Base-by-base conservation (phyloP, 2,797 vertebrate genomes). In the Neopelma chrysocephalum region DNA sequence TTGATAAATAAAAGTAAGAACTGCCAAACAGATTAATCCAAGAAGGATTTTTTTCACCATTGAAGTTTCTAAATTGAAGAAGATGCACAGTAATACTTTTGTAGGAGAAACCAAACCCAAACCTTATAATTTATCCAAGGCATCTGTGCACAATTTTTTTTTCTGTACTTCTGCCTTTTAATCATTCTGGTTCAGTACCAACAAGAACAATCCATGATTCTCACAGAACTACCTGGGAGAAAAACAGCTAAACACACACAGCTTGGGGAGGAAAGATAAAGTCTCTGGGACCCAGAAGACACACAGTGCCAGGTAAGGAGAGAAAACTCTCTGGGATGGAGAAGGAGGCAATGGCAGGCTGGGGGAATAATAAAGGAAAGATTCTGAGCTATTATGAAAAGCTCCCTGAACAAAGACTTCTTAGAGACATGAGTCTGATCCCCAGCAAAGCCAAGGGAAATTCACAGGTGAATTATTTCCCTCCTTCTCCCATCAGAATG, bases 1-100 rank as follows among this genome's bases (percentile, higher is more conserved):
- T 50, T 78, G 26, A 92, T 29, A 81, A 81, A 75, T 66, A 78
- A 75, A 91, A 75, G n/a, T 56, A 20, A 36, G 58, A 91, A 75
- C 9, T 75, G 48, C 10, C 11, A 70, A 89, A 43, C 1, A 78
- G 32, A 47, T 40, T 6, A 31, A 70, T 51, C 34, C 54, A 23
- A 43, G 68, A 62, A 56, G 21, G 31, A 45, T 15, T 87, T 75
- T 77, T 87, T 60, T 56, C 50, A 48, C 38, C n/a, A 22, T 3
- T 79, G 29, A 36, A 87, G 34, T 79, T 65, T 79, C 12, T 61
- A 32, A 79, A 56, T 29, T 76, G n/a, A 51, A 91, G 36, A 82
- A 68, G 58, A 65, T 45, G 31, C 26, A 65, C 9, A 47, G 27
- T 48, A 40, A 51, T 6, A 43, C 36, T 64, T 79, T 11, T 29